These are phyloP conservation scores for Pelochelys cantorii DNA, from an alignment of 2,797 vertebrate genomes.

Conservation along the genomic window DNA sequence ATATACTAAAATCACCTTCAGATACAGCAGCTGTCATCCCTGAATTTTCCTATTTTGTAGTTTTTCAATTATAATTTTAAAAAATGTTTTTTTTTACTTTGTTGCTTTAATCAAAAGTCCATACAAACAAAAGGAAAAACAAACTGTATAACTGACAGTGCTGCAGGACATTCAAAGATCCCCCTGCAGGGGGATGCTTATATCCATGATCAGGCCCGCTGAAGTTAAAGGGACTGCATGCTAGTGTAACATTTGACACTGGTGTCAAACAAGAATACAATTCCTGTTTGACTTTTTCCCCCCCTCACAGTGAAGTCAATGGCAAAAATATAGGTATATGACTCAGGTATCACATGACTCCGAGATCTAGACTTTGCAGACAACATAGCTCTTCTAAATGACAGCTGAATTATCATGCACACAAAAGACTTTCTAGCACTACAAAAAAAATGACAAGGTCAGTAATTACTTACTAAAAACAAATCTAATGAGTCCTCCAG, in stretches of 20 bases:
- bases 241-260: background rate
- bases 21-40: background rate
- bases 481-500: background rate
- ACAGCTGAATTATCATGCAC: background rate
- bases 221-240: background rate
- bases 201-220: background rate
- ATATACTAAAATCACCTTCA: conserved; percentile 29
- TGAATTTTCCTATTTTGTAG: conserved; percentile 13
- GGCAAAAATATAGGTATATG: background rate
- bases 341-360: background rate
- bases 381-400: background rate
- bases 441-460: background rate
- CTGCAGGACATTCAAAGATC: background rate
- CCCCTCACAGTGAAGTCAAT: too few relatives aligned
- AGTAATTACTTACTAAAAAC: background rate
- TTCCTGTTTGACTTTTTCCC: background rate
- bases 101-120: conserved; percentile 18
- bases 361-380: background rate
- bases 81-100: conserved; percentile 21
- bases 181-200: background rate
- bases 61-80: conserved; percentile 9
- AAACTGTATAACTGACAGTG: background rate
- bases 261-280: background rate
- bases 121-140: background rate
- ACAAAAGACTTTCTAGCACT: background rate